These are phyloP conservation scores for Argentina silus DNA, from an alignment of 2,797 vertebrate genomes.

Conservation along the genomic window DNA sequence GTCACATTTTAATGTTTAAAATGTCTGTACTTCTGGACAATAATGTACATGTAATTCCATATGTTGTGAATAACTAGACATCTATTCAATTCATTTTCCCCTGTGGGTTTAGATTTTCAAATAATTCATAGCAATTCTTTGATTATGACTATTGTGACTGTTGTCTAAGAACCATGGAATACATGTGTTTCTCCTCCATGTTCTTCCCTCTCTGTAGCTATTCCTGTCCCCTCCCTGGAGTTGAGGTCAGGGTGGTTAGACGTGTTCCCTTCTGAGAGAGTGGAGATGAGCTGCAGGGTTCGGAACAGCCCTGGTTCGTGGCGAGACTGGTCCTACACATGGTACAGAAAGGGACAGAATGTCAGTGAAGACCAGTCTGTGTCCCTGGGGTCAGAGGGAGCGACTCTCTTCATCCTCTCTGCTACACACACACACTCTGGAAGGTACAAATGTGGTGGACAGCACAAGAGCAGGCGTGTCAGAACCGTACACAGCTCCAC, in stretches of 20 bases:
- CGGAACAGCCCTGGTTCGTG: background rate
- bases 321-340: constrained; percentile 55
- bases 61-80: too few species aligned
- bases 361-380: background rate
- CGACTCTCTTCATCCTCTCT: constrained; percentile 36
- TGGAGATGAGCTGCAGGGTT: constrained; percentile 48
- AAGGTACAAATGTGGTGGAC: constrained; percentile 53
- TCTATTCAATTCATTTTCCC: background rate
- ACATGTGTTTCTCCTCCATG: background rate
- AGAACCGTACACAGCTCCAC: background rate
- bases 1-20: too few species aligned
- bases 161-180: background rate
- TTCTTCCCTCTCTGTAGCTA: background rate
- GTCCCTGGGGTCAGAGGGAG: background rate
- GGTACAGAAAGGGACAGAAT: constrained; percentile 19
- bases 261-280: constrained; percentile 59
- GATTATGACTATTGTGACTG: background rate
- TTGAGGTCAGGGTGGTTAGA: constrained; percentile 16
- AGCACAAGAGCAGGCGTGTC: constrained; percentile 14
- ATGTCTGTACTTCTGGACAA: too few species aligned
- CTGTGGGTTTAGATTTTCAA: background rate
- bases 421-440: background rate
- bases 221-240: constrained; percentile 29
- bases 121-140: background rate
- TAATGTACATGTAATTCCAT: too few species aligned